phyloP scores from a whole-genome alignment of 2,888 invertebrate species.

The Acleris literana region DNA sequence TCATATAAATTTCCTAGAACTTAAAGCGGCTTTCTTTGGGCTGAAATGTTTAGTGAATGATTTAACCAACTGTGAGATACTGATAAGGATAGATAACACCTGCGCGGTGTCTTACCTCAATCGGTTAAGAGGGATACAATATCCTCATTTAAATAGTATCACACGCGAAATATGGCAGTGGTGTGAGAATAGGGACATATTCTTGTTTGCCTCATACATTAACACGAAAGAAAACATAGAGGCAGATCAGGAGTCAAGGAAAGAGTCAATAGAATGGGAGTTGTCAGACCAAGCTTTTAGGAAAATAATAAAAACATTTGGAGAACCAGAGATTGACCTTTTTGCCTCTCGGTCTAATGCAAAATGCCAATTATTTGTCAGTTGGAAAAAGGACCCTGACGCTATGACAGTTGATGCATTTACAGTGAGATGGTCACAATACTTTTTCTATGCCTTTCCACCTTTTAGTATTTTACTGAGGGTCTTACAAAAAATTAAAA shows the following conservation, averaged over 20 bases:
- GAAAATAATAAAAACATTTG: background rate
- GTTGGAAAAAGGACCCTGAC: background rate
- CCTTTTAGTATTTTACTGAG: no score
- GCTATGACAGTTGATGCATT: no score
- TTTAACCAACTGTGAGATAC: background rate
- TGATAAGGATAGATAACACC: constrained; percentile 1
- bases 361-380: background rate
- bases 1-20: constrained; percentile 1
- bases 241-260: background rate
- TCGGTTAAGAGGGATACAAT: no score
- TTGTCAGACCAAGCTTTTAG: background rate
- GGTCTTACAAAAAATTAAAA: no score
- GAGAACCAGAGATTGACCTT: background rate
- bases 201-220: background rate
- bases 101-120: background rate
- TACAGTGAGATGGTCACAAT: no score
- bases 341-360: background rate
- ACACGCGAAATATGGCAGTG: background rate
- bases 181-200: background rate
- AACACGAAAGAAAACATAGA: background rate
- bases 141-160: background rate
- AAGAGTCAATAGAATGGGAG: constrained; percentile 1
- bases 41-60: background rate
- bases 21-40: background rate
- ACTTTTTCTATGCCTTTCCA: no score